Conservation (phyloP, 2,113 vertebrate genomes). For the Atherinomorus stipes region DNA sequence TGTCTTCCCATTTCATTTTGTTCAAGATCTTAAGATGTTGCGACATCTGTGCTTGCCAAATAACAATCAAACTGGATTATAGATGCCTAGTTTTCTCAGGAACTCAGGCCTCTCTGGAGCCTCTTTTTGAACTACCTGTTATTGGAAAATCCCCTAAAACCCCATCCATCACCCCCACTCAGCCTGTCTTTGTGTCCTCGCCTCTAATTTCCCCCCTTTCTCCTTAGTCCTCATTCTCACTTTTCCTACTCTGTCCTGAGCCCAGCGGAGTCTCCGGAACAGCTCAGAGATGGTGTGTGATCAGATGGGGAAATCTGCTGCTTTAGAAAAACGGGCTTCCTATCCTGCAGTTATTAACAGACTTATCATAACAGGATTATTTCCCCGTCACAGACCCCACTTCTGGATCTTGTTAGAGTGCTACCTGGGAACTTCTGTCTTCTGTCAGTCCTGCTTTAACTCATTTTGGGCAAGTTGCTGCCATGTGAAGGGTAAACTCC, state of each 20-base stretch:
- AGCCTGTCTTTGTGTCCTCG: conserved; percentile 52
- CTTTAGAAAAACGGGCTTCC: conserved; percentile 68
- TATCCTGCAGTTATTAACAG: conserved; percentile 71
- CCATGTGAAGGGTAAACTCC: conserved; percentile 34
- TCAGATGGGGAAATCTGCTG: conserved; percentile 41
- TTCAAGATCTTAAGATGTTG: conserved; percentile 28
- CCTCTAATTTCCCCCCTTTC: conserved; percentile 30
- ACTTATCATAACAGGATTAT: conserved; percentile 81
- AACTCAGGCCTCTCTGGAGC: conserved; percentile 49
- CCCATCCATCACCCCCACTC: conserved; percentile 35
- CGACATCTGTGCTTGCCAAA: conserved; percentile 34
- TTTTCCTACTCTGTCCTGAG: conserved; percentile 34
- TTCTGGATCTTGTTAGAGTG: conserved; percentile 71
- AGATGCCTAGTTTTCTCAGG: conserved; percentile 37
- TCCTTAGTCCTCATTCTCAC: conserved; percentile 16
- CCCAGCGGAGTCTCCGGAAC: conserved; percentile 57
- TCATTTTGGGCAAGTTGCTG: conserved; percentile 35
- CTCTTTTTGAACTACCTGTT: conserved; percentile 58
- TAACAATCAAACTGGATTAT: conserved; percentile 67
- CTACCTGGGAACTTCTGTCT: conserved; percentile 67
- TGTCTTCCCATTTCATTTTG: conserved; percentile 43
- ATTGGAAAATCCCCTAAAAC: conserved; percentile 61
- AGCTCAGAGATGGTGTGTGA: conserved; percentile 56
- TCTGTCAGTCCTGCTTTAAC: conserved; percentile 46
- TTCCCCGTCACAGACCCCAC: conserved; percentile 51